phyloP scores from a whole-genome alignment of 1,140 invertebrate species.

The Lepidurus couesii region DNA sequence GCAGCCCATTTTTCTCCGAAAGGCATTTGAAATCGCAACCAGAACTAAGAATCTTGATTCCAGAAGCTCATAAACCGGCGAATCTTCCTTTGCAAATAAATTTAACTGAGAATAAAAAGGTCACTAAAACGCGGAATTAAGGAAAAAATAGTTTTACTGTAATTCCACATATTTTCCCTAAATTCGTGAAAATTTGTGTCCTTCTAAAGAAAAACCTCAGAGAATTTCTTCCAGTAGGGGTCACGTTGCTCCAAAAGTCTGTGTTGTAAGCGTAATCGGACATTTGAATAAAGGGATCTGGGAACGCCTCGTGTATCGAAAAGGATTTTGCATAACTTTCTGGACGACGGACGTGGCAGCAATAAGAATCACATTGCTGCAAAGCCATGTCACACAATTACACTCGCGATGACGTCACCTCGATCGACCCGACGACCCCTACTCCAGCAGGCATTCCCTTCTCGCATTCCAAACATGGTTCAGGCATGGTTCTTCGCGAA shows the following conservation, averaged over 20 bases:
- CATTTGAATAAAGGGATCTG: conserved; percentile 4
- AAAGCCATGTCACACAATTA: not conserved
- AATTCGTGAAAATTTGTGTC: too few relatives aligned
- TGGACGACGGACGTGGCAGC: not conserved
- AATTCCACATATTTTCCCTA: too few relatives aligned
- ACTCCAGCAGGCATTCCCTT: not conserved
- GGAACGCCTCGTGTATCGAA: not conserved
- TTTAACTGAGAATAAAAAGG: too few relatives aligned
- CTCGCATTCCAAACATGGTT: not conserved
- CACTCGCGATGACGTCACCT: not conserved
- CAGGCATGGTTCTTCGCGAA: not conserved
- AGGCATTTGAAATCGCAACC: too few relatives aligned
- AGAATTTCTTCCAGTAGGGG: not conserved
- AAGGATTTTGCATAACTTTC: not conserved
- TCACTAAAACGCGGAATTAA: too few relatives aligned
- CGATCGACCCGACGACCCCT: not conserved
- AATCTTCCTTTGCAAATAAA: too few relatives aligned
- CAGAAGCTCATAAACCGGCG: too few relatives aligned
- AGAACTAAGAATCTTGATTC: too few relatives aligned
- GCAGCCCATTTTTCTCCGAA: too few relatives aligned
- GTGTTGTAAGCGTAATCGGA: not conserved
- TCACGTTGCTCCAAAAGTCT: not conserved
- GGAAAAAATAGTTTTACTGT: too few relatives aligned
- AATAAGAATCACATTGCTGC: not conserved
- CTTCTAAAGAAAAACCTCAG: not conserved